Evolutionary conservation across 2,888 invertebrate genomes (phyloP).

Genomic region (Diploptera punctata): DNA sequence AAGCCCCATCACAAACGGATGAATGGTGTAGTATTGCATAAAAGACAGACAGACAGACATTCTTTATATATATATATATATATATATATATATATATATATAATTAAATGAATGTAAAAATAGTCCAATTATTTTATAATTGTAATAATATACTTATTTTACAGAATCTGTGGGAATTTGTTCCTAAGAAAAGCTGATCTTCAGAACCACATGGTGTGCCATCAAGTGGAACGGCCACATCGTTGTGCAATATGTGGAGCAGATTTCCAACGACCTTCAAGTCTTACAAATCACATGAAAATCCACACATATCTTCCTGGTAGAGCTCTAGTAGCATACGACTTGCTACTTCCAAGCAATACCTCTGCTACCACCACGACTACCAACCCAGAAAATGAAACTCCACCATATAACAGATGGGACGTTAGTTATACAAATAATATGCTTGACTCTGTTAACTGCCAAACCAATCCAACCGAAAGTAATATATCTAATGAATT

Average conservation of each 20-base stretch:
- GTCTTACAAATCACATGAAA: conserved; percentile 83
- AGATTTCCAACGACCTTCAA: conserved; percentile 78
- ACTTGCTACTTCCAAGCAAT: too few species aligned
- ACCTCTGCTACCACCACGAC: neutral
- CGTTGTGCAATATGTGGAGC: conserved; percentile 84
- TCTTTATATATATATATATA: too few species aligned
- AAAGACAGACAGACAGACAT: too few species aligned
- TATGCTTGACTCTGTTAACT: neutral
- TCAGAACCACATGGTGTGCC: conserved; percentile 70
- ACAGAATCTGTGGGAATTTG: conserved; percentile 78
- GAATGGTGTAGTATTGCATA: too few species aligned
- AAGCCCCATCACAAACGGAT: too few species aligned
- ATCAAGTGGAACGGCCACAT: conserved; percentile 57
- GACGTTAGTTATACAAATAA: neutral
- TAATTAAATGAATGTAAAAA: too few species aligned
- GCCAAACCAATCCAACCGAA: neutral
- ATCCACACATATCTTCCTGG: conserved; percentile 80
- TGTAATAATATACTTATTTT: too few species aligned
- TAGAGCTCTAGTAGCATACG: neutral
- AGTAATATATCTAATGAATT: neutral
- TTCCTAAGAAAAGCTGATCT: conserved; percentile 81
- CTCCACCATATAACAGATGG: conserved; percentile 5
- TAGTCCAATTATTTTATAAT: too few species aligned
- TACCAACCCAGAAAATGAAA: neutral
- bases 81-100: too few species aligned